Conservation (phyloP, 2,888 invertebrate genomes). For the Callyntrura sp. region DNA sequence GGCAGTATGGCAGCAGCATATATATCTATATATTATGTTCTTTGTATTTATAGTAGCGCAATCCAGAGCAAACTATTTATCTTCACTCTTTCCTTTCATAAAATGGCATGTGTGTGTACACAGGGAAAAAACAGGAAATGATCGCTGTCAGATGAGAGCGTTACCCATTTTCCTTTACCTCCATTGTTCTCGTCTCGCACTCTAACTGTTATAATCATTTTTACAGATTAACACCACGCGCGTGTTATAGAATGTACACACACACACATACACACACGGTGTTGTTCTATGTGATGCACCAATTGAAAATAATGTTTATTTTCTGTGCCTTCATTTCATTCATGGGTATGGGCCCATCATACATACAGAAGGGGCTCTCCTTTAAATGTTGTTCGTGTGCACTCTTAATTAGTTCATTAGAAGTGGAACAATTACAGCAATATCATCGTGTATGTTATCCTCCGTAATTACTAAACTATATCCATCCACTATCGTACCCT, state of each 20-base stretch:
- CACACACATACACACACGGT: too few relatives aligned
- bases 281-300: slow-evolving; percentile 21
- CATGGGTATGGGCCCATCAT: background rate
- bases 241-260: background rate
- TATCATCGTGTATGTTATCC: slow-evolving; percentile 28
- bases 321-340: slow-evolving; percentile 31
- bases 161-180: slow-evolving; percentile 54
- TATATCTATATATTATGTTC: background rate
- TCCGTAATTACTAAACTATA: slow-evolving; percentile 44
- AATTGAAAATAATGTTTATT: slow-evolving; percentile 59
- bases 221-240: slow-evolving; percentile 47
- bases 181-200: slow-evolving; percentile 63
- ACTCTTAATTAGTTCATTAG: slow-evolving; percentile 75
- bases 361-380: background rate
- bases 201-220: slow-evolving; percentile 49
- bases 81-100: slow-evolving; percentile 58
- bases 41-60: background rate
- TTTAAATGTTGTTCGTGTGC: slow-evolving; percentile 46
- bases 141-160: slow-evolving; percentile 54
- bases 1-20: background rate
- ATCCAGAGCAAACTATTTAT: slow-evolving; percentile 57
- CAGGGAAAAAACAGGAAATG: slow-evolving; percentile 66
- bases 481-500: background rate
- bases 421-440: slow-evolving; percentile 69
- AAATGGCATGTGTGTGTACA: slow-evolving; percentile 50